Conservation (phyloP, 2,113 vertebrate species). For the Rhizomys pruinosus region DNA sequence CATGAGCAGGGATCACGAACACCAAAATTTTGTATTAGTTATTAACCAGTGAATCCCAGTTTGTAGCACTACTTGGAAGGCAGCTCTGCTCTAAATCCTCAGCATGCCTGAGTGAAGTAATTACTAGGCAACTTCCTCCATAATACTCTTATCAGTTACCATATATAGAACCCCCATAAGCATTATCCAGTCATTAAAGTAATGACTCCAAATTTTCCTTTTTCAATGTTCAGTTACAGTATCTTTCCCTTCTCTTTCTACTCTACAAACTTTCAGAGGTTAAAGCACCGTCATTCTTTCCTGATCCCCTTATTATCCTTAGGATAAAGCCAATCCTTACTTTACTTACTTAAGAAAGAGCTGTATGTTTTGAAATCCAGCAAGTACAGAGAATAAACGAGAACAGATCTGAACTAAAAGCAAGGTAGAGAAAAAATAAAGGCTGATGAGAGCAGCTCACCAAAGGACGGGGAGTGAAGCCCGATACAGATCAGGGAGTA, state of each 20-base stretch:
- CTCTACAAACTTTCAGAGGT: not conserved
- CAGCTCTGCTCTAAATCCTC: not conserved
- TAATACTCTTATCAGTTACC: not conserved
- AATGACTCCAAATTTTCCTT: not conserved
- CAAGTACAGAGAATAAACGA: not conserved
- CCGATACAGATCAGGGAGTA: no score
- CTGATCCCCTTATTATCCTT: not conserved
- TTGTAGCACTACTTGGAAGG: not conserved
- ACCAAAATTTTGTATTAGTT: not conserved
- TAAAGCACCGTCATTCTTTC: not conserved
- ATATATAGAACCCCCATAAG: not conserved
- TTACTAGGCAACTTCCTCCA: not conserved
- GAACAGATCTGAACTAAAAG: not conserved
- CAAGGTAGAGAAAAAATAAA: not conserved
- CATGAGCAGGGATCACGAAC: not conserved
- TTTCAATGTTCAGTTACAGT: not conserved
- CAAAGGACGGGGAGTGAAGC: not conserved
- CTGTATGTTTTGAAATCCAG: not conserved
- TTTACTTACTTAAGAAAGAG: not conserved
- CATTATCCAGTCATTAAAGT: not conserved
- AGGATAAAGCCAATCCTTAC: not conserved
- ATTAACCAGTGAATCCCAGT: not conserved
- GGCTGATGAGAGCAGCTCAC: not conserved
- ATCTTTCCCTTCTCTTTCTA: not conserved
- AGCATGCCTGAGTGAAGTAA: not conserved